Evolutionary conservation across 2,888 invertebrate genomes (phyloP).

Genomic region (Willowsia nigromaculata): DNA sequence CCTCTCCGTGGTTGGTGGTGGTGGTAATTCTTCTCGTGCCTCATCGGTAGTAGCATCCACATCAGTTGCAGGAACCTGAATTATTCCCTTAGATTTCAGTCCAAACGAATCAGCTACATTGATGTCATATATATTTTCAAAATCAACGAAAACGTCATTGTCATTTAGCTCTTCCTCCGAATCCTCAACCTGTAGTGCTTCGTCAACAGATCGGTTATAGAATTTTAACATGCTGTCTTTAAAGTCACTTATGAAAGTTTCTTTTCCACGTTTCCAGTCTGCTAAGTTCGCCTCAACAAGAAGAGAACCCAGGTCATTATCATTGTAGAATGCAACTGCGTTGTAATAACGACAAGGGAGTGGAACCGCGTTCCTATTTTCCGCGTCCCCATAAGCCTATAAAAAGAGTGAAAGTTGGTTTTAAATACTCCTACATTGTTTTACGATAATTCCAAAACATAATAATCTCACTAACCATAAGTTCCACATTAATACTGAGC

Average conservation of each 20-base stretch:
- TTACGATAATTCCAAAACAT: background rate
- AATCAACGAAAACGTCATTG: background rate
- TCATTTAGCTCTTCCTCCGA: background rate
- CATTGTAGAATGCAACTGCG: conserved; percentile 16
- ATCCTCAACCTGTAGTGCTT: background rate
- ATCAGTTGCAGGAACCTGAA: too few relatives aligned
- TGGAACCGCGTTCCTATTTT: background rate
- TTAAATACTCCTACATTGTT: background rate
- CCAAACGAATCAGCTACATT: background rate
- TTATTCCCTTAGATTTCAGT: too few relatives aligned
- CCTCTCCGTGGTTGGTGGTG: background rate
- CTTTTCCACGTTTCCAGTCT: background rate
- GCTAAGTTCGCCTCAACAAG: conserved; percentile 56
- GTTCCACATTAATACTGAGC: background rate
- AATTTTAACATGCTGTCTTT: background rate
- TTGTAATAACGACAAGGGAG: conserved; percentile 58
- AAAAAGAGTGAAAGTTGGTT: background rate
- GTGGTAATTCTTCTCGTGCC: too few relatives aligned
- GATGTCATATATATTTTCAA: background rate
- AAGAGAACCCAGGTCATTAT: conserved; percentile 55
- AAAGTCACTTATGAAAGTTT: background rate
- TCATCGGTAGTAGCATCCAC: too few relatives aligned
- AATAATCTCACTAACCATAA: conserved; percentile 59
- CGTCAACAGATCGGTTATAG: conserved; percentile 13
- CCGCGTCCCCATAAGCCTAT: conserved; percentile 38